Conservation (phyloP, 2,113 vertebrate species). For the Serinus canaria region DNA sequence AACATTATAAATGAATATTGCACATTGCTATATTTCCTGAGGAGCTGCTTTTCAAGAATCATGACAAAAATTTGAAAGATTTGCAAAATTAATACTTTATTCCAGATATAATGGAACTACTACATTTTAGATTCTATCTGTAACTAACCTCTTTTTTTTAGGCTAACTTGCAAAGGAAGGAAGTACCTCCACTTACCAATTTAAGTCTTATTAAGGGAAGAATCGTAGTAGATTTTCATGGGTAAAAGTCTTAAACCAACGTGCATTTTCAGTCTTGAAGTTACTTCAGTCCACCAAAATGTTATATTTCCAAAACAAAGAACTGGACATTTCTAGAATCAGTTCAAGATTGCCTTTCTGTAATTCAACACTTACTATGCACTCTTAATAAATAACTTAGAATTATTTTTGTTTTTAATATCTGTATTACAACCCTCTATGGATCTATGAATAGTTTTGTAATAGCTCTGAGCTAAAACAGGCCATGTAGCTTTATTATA, state of each 20-base stretch:
- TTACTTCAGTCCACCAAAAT: neutral
- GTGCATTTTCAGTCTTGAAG: neutral
- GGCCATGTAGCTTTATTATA: neutral
- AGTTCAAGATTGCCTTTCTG: neutral
- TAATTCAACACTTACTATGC: neutral
- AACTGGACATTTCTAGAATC: neutral
- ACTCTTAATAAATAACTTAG: neutral
- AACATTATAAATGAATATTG: neutral
- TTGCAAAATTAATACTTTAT: constrained; percentile 8
- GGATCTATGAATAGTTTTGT: neutral
- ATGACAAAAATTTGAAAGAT: constrained; percentile 1
- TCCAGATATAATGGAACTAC: neutral
- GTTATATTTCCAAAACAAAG: neutral
- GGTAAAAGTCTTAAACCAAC: neutral
- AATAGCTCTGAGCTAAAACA: neutral
- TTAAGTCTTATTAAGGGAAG: neutral
- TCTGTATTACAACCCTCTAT: neutral
- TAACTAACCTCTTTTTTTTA: neutral
- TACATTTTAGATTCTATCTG: neutral
- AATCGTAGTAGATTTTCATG: neutral
- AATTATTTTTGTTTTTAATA: constrained; percentile 13
- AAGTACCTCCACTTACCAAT: neutral
- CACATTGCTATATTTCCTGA: neutral
- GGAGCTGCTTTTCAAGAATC: neutral
- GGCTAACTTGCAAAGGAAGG: neutral